These are phyloP conservation scores for Cossypha niveicapilla DNA, from an alignment of 2,797 vertebrate genomes.

Conservation along the genomic window DNA sequence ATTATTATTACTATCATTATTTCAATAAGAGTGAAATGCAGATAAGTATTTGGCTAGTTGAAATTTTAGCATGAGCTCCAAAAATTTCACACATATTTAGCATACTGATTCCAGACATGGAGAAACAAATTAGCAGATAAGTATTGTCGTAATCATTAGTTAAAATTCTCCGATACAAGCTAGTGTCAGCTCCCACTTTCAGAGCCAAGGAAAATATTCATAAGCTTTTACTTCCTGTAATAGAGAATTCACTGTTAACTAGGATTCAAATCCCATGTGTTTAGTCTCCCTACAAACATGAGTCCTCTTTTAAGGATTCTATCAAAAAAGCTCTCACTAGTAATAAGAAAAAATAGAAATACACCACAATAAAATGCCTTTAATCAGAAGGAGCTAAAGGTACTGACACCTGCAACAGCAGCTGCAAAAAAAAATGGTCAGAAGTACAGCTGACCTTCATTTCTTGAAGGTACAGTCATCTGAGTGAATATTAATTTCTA, in stretches of 20 bases:
- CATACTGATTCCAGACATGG: neutral
- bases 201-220: neutral
- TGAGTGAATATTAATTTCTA: neutral
- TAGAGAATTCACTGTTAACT: neutral
- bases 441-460: neutral
- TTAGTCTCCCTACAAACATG: neutral
- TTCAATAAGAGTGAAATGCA: neutral
- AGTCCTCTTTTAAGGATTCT: neutral
- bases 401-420: neutral
- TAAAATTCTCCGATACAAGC: neutral
- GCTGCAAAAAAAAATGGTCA: neutral
- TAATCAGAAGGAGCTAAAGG: neutral
- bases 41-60: neutral
- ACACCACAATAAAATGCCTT: neutral
- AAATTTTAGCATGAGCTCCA: neutral
- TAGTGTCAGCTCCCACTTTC: neutral
- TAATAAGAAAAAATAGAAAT: neutral
- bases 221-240: neutral
- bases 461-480: neutral
- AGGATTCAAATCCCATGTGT: neutral
- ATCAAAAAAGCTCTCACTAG: neutral
- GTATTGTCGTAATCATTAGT: neutral
- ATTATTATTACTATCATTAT: neutral
- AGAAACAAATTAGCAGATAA: slow-evolving; percentile 11
- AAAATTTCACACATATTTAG: neutral